phyloP scores from a whole-genome alignment of 2,113 vertebrate species.

The Oceanodroma tethys region DNA sequence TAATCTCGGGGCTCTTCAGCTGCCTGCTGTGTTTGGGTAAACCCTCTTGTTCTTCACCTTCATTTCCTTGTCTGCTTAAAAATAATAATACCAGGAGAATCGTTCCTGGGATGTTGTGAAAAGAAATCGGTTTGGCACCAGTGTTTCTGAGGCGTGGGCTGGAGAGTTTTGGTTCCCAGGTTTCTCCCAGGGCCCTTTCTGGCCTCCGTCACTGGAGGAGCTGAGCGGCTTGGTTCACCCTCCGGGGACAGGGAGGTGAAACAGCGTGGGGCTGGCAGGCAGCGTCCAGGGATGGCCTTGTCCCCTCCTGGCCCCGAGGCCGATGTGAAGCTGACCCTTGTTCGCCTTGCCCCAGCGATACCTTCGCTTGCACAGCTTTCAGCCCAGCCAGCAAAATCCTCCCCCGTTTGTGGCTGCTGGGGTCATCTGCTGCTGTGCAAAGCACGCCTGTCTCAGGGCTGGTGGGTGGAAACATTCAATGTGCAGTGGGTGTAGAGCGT shows the following conservation, averaged over 20 bases:
- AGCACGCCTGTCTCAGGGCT: rapidly evolving
- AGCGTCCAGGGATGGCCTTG: neutral
- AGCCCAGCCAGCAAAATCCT: neutral
- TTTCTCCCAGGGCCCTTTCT: neutral
- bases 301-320: neutral
- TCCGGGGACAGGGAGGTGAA: neutral
- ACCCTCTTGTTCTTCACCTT: neutral
- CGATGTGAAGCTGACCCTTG: rapidly evolving
- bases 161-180: neutral
- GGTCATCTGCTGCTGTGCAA: neutral
- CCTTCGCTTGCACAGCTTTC: neutral
- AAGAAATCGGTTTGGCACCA: neutral
- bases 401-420: neutral
- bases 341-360: neutral
- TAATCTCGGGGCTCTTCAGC: neutral
- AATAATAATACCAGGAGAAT: neutral
- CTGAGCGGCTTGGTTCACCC: neutral
- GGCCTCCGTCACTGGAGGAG: neutral
- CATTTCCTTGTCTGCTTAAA: neutral
- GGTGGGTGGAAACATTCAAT: neutral
- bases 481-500: neutral
- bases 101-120: neutral
- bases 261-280: neutral
- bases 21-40: neutral
- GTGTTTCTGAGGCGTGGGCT: neutral